A percentile compares a stretch with the other conserved stretches of the same genome.
Conservation (phyloP, 2,797 vertebrate genomes). For the Acestrorhynchus altus region DNA sequence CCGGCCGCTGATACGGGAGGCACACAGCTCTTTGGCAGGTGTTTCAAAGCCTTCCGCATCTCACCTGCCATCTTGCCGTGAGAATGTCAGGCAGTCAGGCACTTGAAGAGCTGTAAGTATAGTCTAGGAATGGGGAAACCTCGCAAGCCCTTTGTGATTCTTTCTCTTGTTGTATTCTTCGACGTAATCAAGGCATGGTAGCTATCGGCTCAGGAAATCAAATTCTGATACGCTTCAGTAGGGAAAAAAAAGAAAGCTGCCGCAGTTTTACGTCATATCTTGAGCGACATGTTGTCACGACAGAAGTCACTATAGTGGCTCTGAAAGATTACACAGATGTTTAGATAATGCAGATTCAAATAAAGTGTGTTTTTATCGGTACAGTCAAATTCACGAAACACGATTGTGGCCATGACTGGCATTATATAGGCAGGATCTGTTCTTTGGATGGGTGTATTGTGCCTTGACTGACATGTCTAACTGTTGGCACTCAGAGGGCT, state of each 20-base stretch:
- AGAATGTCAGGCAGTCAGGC: conserved; percentile 50
- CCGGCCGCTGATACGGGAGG: conserved; percentile 34
- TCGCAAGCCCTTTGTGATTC: conserved; percentile 43
- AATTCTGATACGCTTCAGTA: conserved; percentile 28
- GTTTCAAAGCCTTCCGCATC: conserved; percentile 59
- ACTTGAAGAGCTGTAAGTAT: conserved; percentile 41
- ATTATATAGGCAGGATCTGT: background rate
- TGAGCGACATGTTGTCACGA: background rate
- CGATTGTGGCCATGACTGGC: background rate
- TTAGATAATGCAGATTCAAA: conserved; percentile 3
- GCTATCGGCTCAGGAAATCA: conserved; percentile 26
- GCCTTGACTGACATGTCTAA: background rate
- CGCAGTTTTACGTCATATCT: conserved; percentile 42
- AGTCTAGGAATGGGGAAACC: conserved; percentile 48
- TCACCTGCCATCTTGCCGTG: conserved; percentile 56
- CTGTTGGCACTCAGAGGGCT: background rate
- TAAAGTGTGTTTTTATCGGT: background rate
- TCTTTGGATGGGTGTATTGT: background rate
- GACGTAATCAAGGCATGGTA: conserved; percentile 27
- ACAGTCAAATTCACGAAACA: background rate
- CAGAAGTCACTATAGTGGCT: background rate
- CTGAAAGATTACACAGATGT: conserved; percentile 22
- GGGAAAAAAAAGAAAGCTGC: conserved; percentile 10
- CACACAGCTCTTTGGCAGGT: conserved; percentile 57
- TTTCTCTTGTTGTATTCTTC: conserved; percentile 14